Conservation (phyloP, 30 jellyfish, hydroid and myxozoan species). For the Hydra vulgaris region DNA sequence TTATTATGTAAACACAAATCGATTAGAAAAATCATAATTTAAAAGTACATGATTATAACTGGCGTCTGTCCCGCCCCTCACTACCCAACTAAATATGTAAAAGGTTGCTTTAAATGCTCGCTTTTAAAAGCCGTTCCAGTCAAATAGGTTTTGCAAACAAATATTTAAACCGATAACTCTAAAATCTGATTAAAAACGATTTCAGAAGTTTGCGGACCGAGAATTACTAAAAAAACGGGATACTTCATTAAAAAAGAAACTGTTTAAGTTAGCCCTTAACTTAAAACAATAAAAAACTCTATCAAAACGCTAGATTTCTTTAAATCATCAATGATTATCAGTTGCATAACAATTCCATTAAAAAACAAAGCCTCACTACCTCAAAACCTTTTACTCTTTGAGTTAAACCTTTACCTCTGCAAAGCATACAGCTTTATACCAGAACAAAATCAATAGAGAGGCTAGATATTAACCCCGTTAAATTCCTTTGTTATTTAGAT, state of each 20-base stretch:
- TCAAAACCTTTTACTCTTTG: neutral
- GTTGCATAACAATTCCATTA: neutral
- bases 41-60: too few relatives aligned
- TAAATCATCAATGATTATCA: neutral
- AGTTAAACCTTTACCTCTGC: neutral
- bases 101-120: neutral
- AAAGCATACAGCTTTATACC: neutral
- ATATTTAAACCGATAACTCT: neutral
- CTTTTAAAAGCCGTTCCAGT: neutral
- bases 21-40: too few relatives aligned
- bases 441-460: neutral
- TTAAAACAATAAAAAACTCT: neutral
- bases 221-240: neutral
- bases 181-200: neutral
- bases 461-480: neutral
- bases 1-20: too few relatives aligned
- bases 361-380: neutral
- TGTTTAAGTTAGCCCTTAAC: too few relatives aligned
- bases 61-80: neutral
- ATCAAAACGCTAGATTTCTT: neutral
- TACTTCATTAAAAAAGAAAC: neutral
- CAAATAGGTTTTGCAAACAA: neutral
- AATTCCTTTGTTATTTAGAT: neutral
- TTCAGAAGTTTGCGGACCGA: neutral
- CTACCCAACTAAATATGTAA: neutral